Base-by-base conservation (phyloP, 2,888 invertebrate species). In the Meliscaeva auricollis region DNA sequence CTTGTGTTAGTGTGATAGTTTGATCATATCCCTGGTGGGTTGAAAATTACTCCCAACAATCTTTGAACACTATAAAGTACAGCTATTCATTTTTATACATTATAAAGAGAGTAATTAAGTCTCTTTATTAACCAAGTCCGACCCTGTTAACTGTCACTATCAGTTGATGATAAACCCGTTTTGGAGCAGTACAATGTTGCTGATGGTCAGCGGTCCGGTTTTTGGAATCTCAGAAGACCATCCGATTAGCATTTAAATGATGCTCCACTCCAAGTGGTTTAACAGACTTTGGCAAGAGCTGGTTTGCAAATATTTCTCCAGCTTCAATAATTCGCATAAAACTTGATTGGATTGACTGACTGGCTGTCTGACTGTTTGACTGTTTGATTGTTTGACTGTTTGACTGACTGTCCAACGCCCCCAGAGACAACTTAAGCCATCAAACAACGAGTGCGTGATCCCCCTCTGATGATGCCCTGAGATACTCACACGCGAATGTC, bases 151-250 rank as follows among this genome's bases (percentile, higher is more conserved):
- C 13, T 77, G 54, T 69, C 73, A 78, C 62, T 74, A 74, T 75
- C 80, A 56, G 54, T 66, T 76, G 70, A 74, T 79, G 75, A 72
- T 84, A 46, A 66, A 66, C 79, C 44, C 30, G 74, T 64, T 75
- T 62, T 50, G 64, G 15, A 30, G 66, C 30, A 81, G 41, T 30
- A 30, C 54, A 64, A 56, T 62, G 35, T 22, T 48, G 46, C n/a
- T 26, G 52, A 69, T 78, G 83, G 56, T 72, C 82, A 66, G 54
- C 73, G 46, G 66, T 80, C 84, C 84, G 84, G 80, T 84, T 84
- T 58, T 74, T 41, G 26, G 17, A 46, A 66, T 62, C 26, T 48
- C n/a, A 56, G 66, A 72, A 70, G 70, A 80, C 56, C 66, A 58
- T 22, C 48, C 58, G 17, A 81, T 81, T 81, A 76, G 64, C 81